phyloP scores from a whole-genome alignment of 2,113 vertebrate genomes.

The Xenopus borealis region DNA sequence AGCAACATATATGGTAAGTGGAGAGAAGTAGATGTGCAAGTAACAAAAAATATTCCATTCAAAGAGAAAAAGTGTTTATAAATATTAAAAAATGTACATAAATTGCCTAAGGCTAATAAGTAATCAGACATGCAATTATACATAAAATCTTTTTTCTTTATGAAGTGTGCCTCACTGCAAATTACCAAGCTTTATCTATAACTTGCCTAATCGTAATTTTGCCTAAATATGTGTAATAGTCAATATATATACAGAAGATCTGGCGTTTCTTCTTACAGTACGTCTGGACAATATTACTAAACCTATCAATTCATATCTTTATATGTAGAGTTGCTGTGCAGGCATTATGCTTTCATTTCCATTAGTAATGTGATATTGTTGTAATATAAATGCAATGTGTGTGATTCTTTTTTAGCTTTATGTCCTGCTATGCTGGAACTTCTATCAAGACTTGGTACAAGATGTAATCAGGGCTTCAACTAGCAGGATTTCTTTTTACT shows the following conservation, averaged over 20 bases:
- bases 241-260: not conserved
- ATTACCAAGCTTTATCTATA: too few relatives aligned
- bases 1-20: too few relatives aligned
- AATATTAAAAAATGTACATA: too few relatives aligned
- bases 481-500: slow-evolving; percentile 14
- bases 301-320: not conserved
- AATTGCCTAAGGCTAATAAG: too few relatives aligned
- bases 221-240: too few relatives aligned
- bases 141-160: too few relatives aligned
- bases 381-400: slow-evolving; percentile 6
- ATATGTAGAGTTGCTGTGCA: not conserved
- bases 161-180: too few relatives aligned
- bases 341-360: slow-evolving; percentile 1
- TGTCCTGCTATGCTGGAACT: slow-evolving; percentile 20
- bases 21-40: too few relatives aligned
- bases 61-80: too few relatives aligned
- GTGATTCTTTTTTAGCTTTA: slow-evolving; percentile 19
- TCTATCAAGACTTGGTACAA: slow-evolving; percentile 12
- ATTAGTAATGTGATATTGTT: slow-evolving; percentile 7
- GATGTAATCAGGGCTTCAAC: slow-evolving; percentile 16
- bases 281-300: slow-evolving; percentile 1
- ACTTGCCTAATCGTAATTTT: too few relatives aligned
- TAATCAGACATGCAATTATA: too few relatives aligned
- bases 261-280: not conserved
- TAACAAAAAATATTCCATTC: too few relatives aligned